Evolutionary conservation across 2,888 invertebrate genomes (phyloP).

Genomic region (Dryocosmus kuriphilus): DNA sequence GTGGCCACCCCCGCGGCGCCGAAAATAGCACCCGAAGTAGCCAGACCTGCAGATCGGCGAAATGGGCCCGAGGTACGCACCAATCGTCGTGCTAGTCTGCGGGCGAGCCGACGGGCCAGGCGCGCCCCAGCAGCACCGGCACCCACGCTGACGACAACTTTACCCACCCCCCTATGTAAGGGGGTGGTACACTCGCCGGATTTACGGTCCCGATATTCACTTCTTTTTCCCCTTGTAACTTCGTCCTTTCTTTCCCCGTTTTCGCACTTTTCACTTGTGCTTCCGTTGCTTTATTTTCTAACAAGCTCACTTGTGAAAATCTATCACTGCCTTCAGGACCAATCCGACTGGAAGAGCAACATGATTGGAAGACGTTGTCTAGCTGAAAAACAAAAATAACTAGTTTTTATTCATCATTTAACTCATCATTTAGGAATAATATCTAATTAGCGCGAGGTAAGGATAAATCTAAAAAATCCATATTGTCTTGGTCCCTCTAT

Average conservation of each 20-base stretch:
- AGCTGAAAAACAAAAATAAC: constrained; percentile 37
- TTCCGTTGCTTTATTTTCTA: constrained; percentile 4
- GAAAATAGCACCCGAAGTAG: constrained; percentile 62
- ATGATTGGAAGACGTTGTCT: constrained; percentile 45
- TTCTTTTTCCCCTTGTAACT: constrained; percentile 37
- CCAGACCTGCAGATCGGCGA: constrained; percentile 69
- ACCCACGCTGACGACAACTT: constrained; percentile 80
- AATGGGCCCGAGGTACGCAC: constrained; percentile 80
- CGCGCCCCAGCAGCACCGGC: constrained; percentile 84
- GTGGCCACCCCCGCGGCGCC: constrained; percentile 63
- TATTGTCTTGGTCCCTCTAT: too few relatives aligned
- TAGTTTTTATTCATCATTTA: neutral
- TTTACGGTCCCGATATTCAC: constrained; percentile 55
- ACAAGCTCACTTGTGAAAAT: constrained; percentile 32
- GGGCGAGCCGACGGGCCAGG: constrained; percentile 79
- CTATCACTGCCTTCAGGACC: constrained; percentile 39
- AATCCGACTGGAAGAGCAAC: constrained; percentile 1
- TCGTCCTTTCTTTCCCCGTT: constrained; percentile 42
- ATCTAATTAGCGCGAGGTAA: too few relatives aligned
- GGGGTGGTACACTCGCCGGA: constrained; percentile 79
- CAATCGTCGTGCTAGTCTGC: constrained; percentile 76
- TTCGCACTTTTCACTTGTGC: constrained; percentile 41
- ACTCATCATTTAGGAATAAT: neutral
- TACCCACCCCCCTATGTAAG: constrained; percentile 80
- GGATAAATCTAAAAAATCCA: too few relatives aligned